Evolutionary conservation across 2,888 invertebrate species (phyloP).

Genomic region (Cantharis rustica): DNA sequence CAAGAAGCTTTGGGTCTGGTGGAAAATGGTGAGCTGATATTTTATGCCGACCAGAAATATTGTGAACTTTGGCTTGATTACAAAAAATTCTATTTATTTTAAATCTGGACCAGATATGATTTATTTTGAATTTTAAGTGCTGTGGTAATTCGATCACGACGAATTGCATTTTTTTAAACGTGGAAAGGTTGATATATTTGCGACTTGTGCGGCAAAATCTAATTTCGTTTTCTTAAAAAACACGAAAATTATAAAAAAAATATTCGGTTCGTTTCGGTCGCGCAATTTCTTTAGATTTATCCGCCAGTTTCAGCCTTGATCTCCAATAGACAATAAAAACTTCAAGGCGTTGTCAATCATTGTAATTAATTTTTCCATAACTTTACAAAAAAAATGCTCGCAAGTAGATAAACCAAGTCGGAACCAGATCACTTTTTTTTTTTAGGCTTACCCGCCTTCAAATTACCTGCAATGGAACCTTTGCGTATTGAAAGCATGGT

Average conservation of each 20-base stretch:
- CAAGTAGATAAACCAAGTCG: no score
- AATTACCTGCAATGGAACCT: constrained; percentile 61
- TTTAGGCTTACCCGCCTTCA: constrained; percentile 64
- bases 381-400: no score
- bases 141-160: neutral
- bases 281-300: neutral
- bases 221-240: neutral
- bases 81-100: neutral
- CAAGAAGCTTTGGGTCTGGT: neutral
- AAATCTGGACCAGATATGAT: neutral
- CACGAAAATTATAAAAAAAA: neutral
- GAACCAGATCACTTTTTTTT: constrained; percentile 24
- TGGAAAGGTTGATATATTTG: neutral
- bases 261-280: neutral
- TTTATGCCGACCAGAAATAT: neutral
- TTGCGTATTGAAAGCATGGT: constrained; percentile 51
- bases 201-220: neutral
- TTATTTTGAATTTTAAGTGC: neutral
- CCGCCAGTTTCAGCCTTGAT: no score
- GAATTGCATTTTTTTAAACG: neutral
- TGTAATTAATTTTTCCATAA: neutral
- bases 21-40: neutral
- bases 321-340: neutral
- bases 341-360: neutral
- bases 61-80: neutral